These are phyloP conservation scores for Athetis lepigone DNA, from an alignment of 2,888 invertebrate species.

Conservation along the genomic window DNA sequence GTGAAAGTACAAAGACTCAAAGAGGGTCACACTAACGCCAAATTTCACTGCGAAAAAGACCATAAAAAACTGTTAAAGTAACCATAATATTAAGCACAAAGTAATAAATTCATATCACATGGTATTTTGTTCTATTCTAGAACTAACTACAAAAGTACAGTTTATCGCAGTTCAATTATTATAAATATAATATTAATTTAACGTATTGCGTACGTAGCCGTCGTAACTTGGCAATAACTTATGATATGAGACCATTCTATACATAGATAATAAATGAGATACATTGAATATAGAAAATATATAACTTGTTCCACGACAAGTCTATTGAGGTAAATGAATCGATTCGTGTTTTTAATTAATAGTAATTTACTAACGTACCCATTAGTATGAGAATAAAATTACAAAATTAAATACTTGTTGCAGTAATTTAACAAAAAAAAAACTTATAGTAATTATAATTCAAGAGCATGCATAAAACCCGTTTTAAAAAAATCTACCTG, in stretches of 20 bases:
- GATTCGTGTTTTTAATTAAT: background rate
- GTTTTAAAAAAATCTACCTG: conserved; percentile 75
- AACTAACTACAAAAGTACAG: conserved; percentile 5
- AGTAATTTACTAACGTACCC: conserved; percentile 12
- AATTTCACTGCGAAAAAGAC: conserved; percentile 1
- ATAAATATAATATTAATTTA: conserved; percentile 1
- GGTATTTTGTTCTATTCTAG: conserved; percentile 1
- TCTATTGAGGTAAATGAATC: conserved; percentile 4
- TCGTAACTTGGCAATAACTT: conserved; percentile 1
- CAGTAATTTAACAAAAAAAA: background rate
- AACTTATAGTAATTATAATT: background rate
- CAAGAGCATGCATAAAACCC: conserved; percentile 40
- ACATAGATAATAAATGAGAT: too few relatives aligned
- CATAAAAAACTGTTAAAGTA: background rate
- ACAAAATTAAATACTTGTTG: background rate
- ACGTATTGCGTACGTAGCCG: conserved; percentile 14
- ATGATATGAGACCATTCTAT: too few relatives aligned
- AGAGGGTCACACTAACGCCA: background rate
- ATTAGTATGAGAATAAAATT: background rate
- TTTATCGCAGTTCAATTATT: background rate
- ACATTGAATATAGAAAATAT: conserved; percentile 21
- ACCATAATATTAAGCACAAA: background rate
- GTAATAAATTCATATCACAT: background rate
- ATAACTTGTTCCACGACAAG: background rate
- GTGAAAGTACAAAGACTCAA: too few relatives aligned